Conservation (phyloP, 1,140 invertebrate species). For the Drosophila varians region DNA sequence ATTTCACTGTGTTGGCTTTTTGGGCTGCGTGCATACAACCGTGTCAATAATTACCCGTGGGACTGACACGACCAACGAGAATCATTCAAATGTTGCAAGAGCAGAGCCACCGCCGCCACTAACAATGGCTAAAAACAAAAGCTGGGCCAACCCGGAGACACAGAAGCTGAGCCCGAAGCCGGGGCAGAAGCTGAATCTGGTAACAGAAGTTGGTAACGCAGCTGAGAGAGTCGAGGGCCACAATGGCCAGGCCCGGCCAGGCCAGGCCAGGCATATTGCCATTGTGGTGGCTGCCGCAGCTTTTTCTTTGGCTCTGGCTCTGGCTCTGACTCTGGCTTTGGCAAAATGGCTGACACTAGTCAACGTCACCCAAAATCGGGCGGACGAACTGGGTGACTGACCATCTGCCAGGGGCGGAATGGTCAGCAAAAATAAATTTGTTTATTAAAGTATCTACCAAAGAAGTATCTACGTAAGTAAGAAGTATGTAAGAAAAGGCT, state of each 20-base stretch:
- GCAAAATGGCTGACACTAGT: conserved; percentile 73
- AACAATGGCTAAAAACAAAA: conserved; percentile 82
- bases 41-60: conserved; percentile 84
- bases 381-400: conserved; percentile 63
- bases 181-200: conserved; percentile 7
- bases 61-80: conserved; percentile 82
- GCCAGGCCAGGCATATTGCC: conserved; percentile 44
- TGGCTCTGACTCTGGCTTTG: conserved; percentile 27
- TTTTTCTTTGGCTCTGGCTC: conserved; percentile 22
- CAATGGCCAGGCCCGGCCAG: conserved; percentile 25
- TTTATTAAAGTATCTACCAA: too few species aligned
- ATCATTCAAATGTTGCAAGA: conserved; percentile 82
- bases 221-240: conserved; percentile 23
- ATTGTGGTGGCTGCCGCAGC: conserved; percentile 52
- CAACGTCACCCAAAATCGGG: conserved; percentile 38
- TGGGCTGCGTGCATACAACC: conserved; percentile 83
- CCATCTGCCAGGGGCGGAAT: conserved; percentile 47
- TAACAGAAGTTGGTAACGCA: conserved; percentile 36
- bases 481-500: too few species aligned
- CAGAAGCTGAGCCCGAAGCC: conserved; percentile 22
- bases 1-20: conserved; percentile 52
- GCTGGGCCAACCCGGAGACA: conserved; percentile 40
- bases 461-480: too few species aligned
- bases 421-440: too few species aligned
- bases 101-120: conserved; percentile 49